Conservation (phyloP, 2,113 vertebrate genomes). For the Morone saxatilis region DNA sequence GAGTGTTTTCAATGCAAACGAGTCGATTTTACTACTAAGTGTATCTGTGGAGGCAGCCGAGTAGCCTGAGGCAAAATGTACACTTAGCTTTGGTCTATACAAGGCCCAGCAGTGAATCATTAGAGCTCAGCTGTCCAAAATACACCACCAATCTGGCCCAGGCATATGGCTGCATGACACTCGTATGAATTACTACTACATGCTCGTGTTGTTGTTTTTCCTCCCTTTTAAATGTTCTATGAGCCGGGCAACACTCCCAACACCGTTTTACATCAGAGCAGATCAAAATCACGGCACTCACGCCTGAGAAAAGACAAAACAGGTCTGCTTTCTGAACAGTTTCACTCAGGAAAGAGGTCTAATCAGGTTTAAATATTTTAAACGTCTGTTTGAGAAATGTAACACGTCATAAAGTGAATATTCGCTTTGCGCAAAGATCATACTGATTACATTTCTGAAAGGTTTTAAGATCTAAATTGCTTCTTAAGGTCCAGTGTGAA, state of each 20-base stretch:
- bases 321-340: background rate
- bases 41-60: conserved; percentile 67
- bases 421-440: too few species aligned
- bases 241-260: conserved; percentile 25
- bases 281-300: conserved; percentile 4
- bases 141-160: conserved; percentile 75
- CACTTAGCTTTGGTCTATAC: conserved; percentile 72
- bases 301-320: background rate
- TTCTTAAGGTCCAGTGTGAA: background rate
- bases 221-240: conserved; percentile 52
- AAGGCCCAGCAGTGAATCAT: conserved; percentile 78
- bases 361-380: background rate
- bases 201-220: conserved; percentile 59
- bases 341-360: background rate
- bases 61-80: conserved; percentile 70
- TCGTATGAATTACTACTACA: conserved; percentile 72
- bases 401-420: background rate
- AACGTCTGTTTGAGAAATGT: background rate
- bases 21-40: conserved; percentile 57
- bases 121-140: conserved; percentile 79
- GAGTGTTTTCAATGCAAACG: conserved; percentile 39
- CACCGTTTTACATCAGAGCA: conserved; percentile 29
- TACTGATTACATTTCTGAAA: too few species aligned
- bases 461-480: too few species aligned
- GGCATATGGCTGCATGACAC: conserved; percentile 77